phyloP scores from a whole-genome alignment of 2,797 vertebrate species.

The Diceros bicornis region DNA sequence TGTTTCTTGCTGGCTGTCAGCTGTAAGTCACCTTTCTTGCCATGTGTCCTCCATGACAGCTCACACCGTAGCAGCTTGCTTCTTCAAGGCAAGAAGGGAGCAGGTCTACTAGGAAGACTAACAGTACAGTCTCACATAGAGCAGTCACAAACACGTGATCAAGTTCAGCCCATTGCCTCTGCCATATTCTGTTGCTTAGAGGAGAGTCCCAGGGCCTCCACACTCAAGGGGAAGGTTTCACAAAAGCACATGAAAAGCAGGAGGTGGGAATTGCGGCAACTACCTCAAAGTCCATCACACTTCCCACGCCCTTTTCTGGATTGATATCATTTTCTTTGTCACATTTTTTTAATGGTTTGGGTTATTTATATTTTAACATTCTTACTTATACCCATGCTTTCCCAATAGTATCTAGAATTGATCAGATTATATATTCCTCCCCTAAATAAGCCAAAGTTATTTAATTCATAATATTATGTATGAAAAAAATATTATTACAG shows the following conservation, averaged over 20 bases:
- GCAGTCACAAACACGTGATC: accelerated
- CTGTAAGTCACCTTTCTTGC: not conserved
- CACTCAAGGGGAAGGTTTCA: no score
- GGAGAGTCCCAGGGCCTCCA: not conserved
- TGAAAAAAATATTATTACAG: not conserved
- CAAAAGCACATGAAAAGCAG: accelerated
- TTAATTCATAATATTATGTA: not conserved
- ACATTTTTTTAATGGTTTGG: not conserved
- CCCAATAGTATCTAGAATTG: not conserved
- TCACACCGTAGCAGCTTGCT: not conserved
- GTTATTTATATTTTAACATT: not conserved
- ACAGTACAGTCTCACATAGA: accelerated
- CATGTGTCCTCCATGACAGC: accelerated
- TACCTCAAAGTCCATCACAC: accelerated
- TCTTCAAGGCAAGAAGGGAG: not conserved
- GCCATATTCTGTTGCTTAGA: not conserved
- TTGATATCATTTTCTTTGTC: not conserved
- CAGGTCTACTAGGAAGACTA: accelerated
- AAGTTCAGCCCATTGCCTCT: not conserved
- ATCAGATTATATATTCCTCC: not conserved
- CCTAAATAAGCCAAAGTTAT: not conserved
- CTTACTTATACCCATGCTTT: not conserved
- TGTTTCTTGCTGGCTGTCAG: not conserved
- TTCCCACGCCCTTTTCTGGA: not conserved
- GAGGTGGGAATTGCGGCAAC: accelerated